Evolutionary conservation across 2,113 vertebrate species (phyloP).

Genomic region (Nettapus auritus): DNA sequence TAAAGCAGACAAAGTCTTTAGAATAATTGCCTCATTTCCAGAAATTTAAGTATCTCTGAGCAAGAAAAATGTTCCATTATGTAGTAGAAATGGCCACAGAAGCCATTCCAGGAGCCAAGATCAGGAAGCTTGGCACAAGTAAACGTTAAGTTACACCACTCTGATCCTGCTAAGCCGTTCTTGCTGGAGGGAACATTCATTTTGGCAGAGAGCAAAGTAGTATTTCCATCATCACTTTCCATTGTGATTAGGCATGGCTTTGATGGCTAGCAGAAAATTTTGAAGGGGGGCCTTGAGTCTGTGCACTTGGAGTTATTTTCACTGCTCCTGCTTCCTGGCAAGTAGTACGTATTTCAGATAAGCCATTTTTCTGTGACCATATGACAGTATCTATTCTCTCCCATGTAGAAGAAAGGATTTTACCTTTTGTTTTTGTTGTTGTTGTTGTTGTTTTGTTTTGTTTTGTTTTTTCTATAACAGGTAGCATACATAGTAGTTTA

Average conservation of each 20-base stretch:
- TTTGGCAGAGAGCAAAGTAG: slow-evolving; percentile 2
- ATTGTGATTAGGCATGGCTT: not conserved
- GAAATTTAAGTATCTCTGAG: not conserved
- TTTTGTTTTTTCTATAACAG: not conserved
- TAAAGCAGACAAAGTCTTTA: not conserved
- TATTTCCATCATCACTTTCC: slow-evolving; percentile 48
- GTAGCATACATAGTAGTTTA: not conserved
- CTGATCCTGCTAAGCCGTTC: slow-evolving; percentile 40
- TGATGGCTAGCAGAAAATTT: slow-evolving; percentile 28
- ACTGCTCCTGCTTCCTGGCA: not conserved
- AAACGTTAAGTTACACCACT: not conserved
- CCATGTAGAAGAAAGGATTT: not conserved
- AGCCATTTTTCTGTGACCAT: not conserved
- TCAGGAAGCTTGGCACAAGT: not conserved
- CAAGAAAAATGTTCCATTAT: not conserved
- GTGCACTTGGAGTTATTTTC: not conserved
- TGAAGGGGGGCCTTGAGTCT: not conserved
- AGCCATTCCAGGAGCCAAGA: not conserved
- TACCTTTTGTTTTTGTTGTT: too few relatives aligned
- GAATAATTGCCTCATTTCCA: not conserved
- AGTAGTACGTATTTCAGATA: not conserved
- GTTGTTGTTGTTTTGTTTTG: too few relatives aligned
- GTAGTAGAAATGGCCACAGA: not conserved
- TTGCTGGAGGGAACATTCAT: not conserved
- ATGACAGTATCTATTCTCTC: not conserved